Percentiles rank a stretch among this genome's conserved stretches.
Evolutionary conservation across 2,797 vertebrate genomes (phyloP).

Genomic region (Dendrocincla tyrannina): DNA sequence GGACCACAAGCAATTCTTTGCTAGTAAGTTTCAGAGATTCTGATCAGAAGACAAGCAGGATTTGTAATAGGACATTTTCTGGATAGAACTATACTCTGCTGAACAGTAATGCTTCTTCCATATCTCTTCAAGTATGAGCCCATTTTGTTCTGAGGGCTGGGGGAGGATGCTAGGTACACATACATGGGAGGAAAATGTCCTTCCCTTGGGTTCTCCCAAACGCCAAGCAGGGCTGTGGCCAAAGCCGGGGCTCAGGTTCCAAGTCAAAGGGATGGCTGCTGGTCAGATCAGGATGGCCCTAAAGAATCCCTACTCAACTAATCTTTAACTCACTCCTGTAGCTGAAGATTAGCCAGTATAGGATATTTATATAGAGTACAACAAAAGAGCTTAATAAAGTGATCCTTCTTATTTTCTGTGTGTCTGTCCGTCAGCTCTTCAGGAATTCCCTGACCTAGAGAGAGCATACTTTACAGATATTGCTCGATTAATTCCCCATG

Average conservation of each 20-base stretch:
- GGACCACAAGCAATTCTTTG: background rate
- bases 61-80: background rate
- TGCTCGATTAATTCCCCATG: background rate
- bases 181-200: rapidly evolving
- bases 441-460: background rate
- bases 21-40: background rate
- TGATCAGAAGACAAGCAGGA: background rate
- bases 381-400: background rate
- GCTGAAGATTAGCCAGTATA: background rate
- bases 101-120: background rate
- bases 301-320: background rate
- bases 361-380: background rate
- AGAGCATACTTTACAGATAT: background rate
- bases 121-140: background rate
- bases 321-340: background rate
- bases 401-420: background rate
- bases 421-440: background rate
- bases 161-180: background rate
- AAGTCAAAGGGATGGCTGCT: too few relatives aligned
- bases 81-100: background rate
- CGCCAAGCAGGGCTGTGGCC: background rate
- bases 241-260: background rate
- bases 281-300: background rate
- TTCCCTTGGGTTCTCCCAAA: background rate
- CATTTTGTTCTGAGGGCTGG: background rate